These are phyloP conservation scores for Akabosia matsudoensis DNA, from an alignment of 1,140 invertebrate species.

Conservation along the genomic window DNA sequence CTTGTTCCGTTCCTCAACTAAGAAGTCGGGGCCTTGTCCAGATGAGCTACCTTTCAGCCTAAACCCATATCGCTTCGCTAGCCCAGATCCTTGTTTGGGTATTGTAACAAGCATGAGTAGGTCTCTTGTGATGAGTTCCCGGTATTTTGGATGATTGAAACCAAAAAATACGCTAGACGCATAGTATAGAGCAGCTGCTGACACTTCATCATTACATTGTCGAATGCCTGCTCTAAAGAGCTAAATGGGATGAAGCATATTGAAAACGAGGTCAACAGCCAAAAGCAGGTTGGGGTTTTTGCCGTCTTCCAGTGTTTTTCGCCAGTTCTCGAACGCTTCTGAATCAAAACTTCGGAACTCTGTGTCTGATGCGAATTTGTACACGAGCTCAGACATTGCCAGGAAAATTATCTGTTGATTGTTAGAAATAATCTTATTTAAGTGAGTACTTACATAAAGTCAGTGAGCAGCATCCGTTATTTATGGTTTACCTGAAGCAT, in stretches of 20 bases:
- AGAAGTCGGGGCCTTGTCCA: neutral
- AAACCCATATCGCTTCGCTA: neutral
- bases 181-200: neutral
- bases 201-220: neutral
- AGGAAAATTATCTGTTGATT: neutral
- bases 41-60: neutral
- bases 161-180: neutral
- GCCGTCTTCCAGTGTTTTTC: no score
- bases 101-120: neutral
- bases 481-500: no score
- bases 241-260: neutral
- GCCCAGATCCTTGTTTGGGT: neutral
- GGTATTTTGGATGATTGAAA: constrained; percentile 25
- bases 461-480: no score
- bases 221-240: constrained; percentile 2
- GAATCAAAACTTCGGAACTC: neutral
- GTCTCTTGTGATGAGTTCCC: neutral
- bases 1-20: neutral
- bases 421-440: neutral
- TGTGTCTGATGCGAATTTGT: neutral
- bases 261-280: neutral
- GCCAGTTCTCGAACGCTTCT: neutral
- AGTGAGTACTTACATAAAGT: no score
- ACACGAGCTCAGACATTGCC: neutral
- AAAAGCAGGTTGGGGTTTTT: constrained; percentile 8